These are phyloP conservation scores for Drosophila pseudoobscura DNA, from an alignment of 1,140 invertebrate species.

Conservation along the genomic window DNA sequence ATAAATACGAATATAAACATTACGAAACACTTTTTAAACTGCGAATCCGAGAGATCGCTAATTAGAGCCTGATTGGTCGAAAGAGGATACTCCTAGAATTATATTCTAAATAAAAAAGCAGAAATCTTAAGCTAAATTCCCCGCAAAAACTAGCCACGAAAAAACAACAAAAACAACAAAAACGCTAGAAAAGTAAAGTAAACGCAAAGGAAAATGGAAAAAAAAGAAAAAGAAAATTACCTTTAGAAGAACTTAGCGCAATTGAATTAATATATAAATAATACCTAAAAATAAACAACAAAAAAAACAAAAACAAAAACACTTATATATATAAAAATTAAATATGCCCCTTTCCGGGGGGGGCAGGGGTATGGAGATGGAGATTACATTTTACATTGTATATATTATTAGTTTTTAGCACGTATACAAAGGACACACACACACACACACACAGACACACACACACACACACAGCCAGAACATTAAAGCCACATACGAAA, in stretches of 20 bases:
- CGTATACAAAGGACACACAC: slow-evolving; percentile 54
- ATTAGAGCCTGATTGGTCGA: slow-evolving; percentile 9
- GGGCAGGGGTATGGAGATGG: not conserved
- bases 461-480: slow-evolving; percentile 34
- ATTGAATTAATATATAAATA: slow-evolving; percentile 75
- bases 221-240: slow-evolving; percentile 66
- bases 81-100: slow-evolving; percentile 69
- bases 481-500: slow-evolving; percentile 54
- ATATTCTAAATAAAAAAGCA: slow-evolving; percentile 78
- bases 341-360: too few species aligned
- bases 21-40: slow-evolving; percentile 65
- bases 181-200: slow-evolving; percentile 24
- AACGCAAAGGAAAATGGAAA: slow-evolving; percentile 15
- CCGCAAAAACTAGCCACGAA: slow-evolving; percentile 33
- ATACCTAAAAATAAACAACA: slow-evolving; percentile 28
- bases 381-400: slow-evolving; percentile 79
- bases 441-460: slow-evolving; percentile 36
- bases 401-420: slow-evolving; percentile 82
- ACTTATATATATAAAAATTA: slow-evolving; percentile 31
- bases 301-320: not conserved
- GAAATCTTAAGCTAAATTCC: slow-evolving; percentile 58
- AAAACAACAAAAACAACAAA: not conserved
- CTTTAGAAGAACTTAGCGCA: slow-evolving; percentile 83
- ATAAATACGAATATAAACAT: slow-evolving; percentile 41
- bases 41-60: slow-evolving; percentile 34